Conservation (phyloP, 2,888 invertebrate genomes). For the Lasioglossum calceatum region DNA sequence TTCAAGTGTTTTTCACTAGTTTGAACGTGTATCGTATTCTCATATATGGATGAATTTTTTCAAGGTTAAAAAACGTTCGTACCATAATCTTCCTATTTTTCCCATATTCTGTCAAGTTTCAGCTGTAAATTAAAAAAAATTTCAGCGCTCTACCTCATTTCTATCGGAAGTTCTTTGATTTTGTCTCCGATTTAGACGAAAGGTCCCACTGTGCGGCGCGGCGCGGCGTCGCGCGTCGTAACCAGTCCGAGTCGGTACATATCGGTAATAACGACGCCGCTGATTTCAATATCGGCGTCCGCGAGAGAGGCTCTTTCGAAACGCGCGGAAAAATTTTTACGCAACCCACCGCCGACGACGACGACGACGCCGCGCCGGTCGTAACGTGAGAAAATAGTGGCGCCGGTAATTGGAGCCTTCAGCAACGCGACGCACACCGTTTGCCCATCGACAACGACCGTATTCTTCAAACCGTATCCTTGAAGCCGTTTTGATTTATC, state of each 20-base stretch:
- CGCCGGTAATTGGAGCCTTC: constrained; percentile 31
- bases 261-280: constrained; percentile 26
- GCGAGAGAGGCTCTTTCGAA: constrained; percentile 53
- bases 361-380: constrained; percentile 3
- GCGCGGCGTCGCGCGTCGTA: no score
- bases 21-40: no score
- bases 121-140: no score
- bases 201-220: no score
- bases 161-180: no score
- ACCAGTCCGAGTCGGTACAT: neutral
- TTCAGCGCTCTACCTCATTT: no score
- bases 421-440: neutral
- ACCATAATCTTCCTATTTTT: no score
- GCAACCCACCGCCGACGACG: constrained; percentile 26
- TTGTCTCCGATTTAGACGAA: no score
- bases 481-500: constrained; percentile 3
- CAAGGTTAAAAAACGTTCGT: no score
- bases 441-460: neutral
- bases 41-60: no score
- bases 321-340: constrained; percentile 44
- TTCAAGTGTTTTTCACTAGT: no score
- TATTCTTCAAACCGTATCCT: neutral
- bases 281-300: constrained; percentile 50
- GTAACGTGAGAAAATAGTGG: constrained; percentile 44
- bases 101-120: no score